These are phyloP conservation scores for Hippocampus guttulatus DNA, from an alignment of 2,113 vertebrate genomes.

Conservation along the genomic window DNA sequence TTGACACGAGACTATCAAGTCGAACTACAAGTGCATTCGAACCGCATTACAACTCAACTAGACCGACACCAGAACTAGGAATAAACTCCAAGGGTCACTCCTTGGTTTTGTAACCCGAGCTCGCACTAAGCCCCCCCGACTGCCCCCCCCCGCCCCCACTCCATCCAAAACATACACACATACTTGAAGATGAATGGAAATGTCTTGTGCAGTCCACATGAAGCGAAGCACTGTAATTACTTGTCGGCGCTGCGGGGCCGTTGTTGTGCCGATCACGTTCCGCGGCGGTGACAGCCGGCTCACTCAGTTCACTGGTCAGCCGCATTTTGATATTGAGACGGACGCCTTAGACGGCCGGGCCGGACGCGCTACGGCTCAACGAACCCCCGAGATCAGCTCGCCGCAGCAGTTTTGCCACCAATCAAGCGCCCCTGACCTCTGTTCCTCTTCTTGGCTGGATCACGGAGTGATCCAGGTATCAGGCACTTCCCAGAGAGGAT, in stretches of 20 bases:
- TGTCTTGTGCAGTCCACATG: conserved; percentile 11
- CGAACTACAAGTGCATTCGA: no score
- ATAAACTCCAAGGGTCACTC: background rate
- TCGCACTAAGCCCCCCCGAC: background rate
- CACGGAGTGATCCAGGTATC: conserved; percentile 28
- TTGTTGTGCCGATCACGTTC: conserved; percentile 60
- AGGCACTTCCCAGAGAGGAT: conserved; percentile 31
- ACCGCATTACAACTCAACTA: no score
- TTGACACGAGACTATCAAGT: no score
- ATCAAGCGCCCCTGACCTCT: conserved; percentile 27
- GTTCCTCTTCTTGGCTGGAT: conserved; percentile 13
- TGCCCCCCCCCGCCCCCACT: background rate
- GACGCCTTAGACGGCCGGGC: conserved; percentile 37
- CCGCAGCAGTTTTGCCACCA: conserved; percentile 52
- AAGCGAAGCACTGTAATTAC: conserved; percentile 52
- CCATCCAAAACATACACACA: background rate
- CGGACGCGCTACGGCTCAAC: conserved; percentile 37
- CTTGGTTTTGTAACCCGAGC: background rate
- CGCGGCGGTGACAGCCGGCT: conserved; percentile 54
- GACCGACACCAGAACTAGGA: no score
- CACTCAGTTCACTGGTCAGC: conserved; percentile 63
- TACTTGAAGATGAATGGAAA: conserved; percentile 22
- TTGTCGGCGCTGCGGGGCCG: conserved; percentile 19
- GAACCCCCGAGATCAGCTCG: conserved; percentile 48
- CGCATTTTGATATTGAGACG: conserved; percentile 56